Evolutionary conservation across 2,888 invertebrate genomes (phyloP), one percentile per base, ranked within the genome.

Genomic region (Leptopilina syphax): DNA sequence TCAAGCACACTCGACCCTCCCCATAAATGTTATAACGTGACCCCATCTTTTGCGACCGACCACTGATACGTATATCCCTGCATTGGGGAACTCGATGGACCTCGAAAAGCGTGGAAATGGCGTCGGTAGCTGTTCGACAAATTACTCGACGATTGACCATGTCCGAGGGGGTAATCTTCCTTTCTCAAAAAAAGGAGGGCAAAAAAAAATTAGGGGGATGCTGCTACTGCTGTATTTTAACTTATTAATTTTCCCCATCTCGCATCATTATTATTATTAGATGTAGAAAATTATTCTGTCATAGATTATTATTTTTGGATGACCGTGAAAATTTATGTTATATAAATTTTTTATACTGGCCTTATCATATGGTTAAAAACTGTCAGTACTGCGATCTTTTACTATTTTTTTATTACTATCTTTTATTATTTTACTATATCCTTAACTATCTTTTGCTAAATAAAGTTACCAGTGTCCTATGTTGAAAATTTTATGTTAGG

Each of bases 131-230:
- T 84, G 81, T 84, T 81, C 86, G 87, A 87, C 87, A 87, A 87
- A 87, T 87, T 87, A 84, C 83, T 82, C 83, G 85, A 85, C 85
- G 85, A 87, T 87, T 87, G 85, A 83, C 83, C 82, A 77, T 79
- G 60, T 77, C 70, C 83, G 68, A 81, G 81, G 81, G 81, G 70
- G 77, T 34, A 44, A 76, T 47, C 77, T 13, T 73, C 27, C 70
- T 57, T 73, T 73, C 54, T 73, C 13, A 54, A 34, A 34, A 73
- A n/a, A 50, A 50, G 8, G 47, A 47, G 47, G 9, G 47, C 7
- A 50, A 50, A 50, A 50, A 50, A 50, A 12, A 50, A 50, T 9
- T 7, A 47, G 70, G 70, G 54, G 27, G 34, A 34, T 34, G 34
- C 34, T 34, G 34, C 34, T 34, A 3, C 54, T 70, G 34, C 54